Evolutionary conservation across 92 coral and sea anemone genomes (phyloP).

Genomic region (Epizoanthus fatuus): DNA sequence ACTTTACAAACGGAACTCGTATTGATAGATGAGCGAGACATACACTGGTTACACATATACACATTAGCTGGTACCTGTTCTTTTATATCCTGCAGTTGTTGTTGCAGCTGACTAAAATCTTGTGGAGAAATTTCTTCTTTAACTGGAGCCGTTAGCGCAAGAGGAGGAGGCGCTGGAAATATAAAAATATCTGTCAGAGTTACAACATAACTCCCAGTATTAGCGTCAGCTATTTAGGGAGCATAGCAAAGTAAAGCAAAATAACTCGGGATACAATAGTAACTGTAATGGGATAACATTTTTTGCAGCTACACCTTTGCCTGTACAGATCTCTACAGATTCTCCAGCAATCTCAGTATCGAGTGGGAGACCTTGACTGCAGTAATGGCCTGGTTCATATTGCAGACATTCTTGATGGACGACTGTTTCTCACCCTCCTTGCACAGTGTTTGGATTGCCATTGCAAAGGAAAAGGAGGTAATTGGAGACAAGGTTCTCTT

Average conservation of each 20-base stretch:
- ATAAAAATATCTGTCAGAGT: neutral
- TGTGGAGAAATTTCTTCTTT: slow-evolving; percentile 90
- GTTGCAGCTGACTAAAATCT: slow-evolving; percentile 91
- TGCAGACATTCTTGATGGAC: slow-evolving; percentile 33
- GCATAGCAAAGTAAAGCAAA: too few species aligned
- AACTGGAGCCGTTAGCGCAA: slow-evolving; percentile 75
- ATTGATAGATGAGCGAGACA: too few species aligned
- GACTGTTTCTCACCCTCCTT: slow-evolving; percentile 21
- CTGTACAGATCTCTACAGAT: slow-evolving; percentile 19
- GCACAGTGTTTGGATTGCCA: neutral
- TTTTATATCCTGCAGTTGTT: slow-evolving; percentile 96
- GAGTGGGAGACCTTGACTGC: neutral
- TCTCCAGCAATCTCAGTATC: neutral
- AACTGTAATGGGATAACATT: too few species aligned
- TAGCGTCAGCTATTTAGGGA: too few species aligned
- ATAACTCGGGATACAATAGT: neutral
- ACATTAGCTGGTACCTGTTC: slow-evolving; percentile 80
- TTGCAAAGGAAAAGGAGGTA: slow-evolving; percentile 28
- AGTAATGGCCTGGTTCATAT: neutral
- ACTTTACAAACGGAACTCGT: too few species aligned
- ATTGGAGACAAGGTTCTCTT: neutral
- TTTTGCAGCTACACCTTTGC: slow-evolving; percentile 9
- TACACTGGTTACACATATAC: too few species aligned
- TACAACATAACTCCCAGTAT: too few species aligned
- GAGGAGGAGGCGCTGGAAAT: slow-evolving; percentile 73